Conservation (phyloP, 2,888 invertebrate genomes). For the Xanthorhoe spadicearia region DNA sequence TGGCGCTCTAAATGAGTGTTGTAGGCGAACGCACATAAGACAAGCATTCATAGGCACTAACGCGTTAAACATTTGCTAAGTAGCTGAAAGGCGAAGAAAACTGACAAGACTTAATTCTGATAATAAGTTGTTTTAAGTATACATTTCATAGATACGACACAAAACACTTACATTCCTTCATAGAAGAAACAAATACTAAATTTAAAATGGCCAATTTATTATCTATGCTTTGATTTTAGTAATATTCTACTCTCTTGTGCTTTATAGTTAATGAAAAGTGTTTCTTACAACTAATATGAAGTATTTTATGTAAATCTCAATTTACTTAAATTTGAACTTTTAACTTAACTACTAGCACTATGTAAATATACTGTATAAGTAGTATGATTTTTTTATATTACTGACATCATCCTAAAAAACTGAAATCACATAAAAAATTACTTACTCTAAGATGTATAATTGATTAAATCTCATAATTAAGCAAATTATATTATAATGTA, state of each 20-base stretch:
- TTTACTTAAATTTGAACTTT: conserved; percentile 12
- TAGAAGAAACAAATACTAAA: not conserved
- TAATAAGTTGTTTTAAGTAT: not conserved
- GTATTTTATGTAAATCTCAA: conserved; percentile 9
- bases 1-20: too few relatives aligned
- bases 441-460: not conserved
- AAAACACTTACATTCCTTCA: not conserved
- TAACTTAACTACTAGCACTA: not conserved
- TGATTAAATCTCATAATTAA: conserved; percentile 15
- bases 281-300: not conserved
- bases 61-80: too few relatives aligned
- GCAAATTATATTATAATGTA: conserved; percentile 9
- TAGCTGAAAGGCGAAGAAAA: not conserved
- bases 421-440: conserved; percentile 8
- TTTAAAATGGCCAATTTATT: not conserved
- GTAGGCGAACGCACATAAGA: too few relatives aligned
- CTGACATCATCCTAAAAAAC: not conserved
- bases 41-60: too few relatives aligned
- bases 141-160: not conserved
- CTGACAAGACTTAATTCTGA: not conserved
- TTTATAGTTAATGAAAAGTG: not conserved
- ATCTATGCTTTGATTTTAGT: not conserved
- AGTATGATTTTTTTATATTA: not conserved
- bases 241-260: not conserved
- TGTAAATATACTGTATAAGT: not conserved